Base-by-base conservation (phyloP, 1,140 invertebrate genomes). In the Aplysia californica region DNA sequence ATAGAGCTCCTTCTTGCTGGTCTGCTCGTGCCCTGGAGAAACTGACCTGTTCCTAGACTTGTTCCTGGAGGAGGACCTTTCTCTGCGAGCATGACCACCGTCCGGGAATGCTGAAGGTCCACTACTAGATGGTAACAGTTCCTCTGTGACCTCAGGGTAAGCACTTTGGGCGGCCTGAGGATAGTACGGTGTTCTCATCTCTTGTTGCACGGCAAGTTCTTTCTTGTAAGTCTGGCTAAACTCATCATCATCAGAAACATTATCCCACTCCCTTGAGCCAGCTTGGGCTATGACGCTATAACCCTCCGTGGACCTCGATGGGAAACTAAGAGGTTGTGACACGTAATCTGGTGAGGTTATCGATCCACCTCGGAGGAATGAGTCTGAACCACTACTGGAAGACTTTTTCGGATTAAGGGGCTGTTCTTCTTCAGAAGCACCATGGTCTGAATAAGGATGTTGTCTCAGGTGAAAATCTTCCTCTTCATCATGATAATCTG, bases 1-100 rank as follows among this genome's bases (percentile, higher is more conserved):
- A 71, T 71, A 71, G 1, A 71, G 18, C 58, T 71, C 68, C 36
- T 71, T 71, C 68, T 71, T 56, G 31, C 10, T 6, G 21, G 68
- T 71, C 21, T 71, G 68, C 31, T 71, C 68, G 2, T 35, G 55
- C 29, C 58, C 68, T 44, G 39, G 66, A 36, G 61, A 35, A 20
- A 23, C 10, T 6, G 31, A 35, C 61, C 23, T 65, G 18, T 65
- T 36, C 21, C 21, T n/a, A 6, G 35, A 36, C 36, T n/a, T 39
- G 18, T 44, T 15, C 44, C 10, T 50, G 10, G n/a, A 50, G 44
- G n/a, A 15, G 10, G 44, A n/a, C 10, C 10, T 50, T n/a, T n/a
- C n/a, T 50, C 10, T 10, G n/a, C 10, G 44, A 10, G 44, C n/a
- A n/a, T 50, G n/a, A n/a, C 44, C n/a, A 15, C 44, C n/a, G 44